A percentile compares a stretch with the other conserved stretches of the same genome.
Conservation (phyloP, 2,797 vertebrate species). For the Passerculus sandwichensis region DNA sequence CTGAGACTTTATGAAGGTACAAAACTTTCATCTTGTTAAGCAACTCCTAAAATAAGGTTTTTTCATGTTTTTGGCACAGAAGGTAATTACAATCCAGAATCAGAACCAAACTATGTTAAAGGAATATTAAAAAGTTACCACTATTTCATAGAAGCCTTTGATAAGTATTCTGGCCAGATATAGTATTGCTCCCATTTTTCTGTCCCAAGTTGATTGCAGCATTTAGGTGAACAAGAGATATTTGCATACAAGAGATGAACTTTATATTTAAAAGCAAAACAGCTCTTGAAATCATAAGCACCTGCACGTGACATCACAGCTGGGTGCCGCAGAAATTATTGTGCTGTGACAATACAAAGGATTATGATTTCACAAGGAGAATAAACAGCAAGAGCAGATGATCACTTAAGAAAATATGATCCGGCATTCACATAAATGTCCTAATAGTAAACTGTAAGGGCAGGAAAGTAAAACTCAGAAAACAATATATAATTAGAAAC, state of each 20-base stretch:
- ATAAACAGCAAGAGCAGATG: background rate
- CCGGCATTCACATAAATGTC: background rate
- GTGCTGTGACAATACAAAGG: slow-evolving; percentile 41
- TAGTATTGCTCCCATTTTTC: background rate
- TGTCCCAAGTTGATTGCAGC: background rate
- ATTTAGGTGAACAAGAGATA: background rate
- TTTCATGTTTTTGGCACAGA: slow-evolving; percentile 48
- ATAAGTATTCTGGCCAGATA: background rate
- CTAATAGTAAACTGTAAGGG: background rate
- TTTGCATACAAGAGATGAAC: background rate
- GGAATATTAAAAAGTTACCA: background rate
- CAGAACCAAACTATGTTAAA: slow-evolving; percentile 18
- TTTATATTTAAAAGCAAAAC: background rate
- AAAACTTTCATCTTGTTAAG: slow-evolving; percentile 51
- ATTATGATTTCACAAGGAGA: slow-evolving; percentile 18
- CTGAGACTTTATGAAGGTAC: background rate
- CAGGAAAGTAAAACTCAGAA: background rate
- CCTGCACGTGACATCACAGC: slow-evolving; percentile 1
- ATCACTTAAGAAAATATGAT: slow-evolving; percentile 20
- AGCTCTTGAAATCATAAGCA: background rate
- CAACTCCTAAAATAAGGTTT: slow-evolving; percentile 42
- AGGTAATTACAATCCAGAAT: slow-evolving; percentile 33
- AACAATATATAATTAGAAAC: background rate
- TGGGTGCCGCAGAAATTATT: slow-evolving; percentile 27
- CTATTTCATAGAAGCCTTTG: background rate